These are phyloP conservation scores for Antechinus stuartii DNA, from an alignment of 2,113 vertebrate species.

Conservation along the genomic window DNA sequence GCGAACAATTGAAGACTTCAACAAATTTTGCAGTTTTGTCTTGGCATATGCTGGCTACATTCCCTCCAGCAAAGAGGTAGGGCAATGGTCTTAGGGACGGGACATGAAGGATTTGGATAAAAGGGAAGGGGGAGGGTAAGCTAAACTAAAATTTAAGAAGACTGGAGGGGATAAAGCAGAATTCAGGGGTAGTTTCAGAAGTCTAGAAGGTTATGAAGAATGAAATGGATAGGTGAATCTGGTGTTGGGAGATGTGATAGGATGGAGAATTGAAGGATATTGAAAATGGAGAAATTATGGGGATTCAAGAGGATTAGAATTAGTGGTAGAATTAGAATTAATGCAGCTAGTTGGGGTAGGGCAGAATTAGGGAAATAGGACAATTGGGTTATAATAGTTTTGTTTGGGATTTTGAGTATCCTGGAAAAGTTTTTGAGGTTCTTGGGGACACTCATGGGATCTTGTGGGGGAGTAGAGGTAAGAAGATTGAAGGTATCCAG, in stretches of 20 bases:
- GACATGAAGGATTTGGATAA: background rate
- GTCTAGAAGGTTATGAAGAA: background rate
- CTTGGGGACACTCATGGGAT: background rate
- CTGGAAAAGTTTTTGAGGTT: background rate
- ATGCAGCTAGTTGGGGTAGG: background rate
- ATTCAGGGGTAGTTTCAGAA: background rate
- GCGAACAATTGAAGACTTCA: constrained; percentile 94
- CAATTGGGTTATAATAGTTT: background rate
- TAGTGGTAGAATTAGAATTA: background rate
- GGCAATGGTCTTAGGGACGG: constrained; percentile 19
- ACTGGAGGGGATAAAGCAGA: background rate
- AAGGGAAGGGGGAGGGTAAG: background rate
- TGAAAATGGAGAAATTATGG: background rate
- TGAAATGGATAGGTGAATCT: background rate
- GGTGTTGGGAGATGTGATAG: background rate
- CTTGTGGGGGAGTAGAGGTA: background rate
- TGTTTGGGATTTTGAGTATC: background rate
- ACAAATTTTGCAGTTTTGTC: constrained; percentile 95
- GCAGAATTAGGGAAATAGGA: background rate
- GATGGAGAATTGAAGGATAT: background rate
- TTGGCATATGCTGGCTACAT: constrained; percentile 94
- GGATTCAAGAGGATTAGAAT: background rate
- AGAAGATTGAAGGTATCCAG: background rate
- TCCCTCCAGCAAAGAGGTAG: constrained; percentile 91
- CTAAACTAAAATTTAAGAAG: background rate